These are phyloP conservation scores for Rotaria sp. DNA, from an alignment of 2,888 invertebrate genomes.

Conservation along the genomic window DNA sequence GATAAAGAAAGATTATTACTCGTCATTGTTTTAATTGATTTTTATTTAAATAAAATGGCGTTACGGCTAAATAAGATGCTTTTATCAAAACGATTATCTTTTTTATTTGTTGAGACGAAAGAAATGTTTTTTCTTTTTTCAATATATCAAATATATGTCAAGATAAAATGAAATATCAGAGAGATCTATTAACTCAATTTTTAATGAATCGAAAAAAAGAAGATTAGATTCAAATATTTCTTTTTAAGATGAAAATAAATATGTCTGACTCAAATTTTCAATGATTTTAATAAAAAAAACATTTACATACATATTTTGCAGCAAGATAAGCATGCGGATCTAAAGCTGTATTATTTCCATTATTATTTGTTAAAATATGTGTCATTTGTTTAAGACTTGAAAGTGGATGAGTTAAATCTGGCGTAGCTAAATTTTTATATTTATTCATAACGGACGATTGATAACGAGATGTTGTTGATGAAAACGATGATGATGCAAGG, in stretches of 20 bases:
- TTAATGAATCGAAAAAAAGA: too few species aligned
- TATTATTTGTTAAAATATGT: not conserved
- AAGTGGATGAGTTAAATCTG: not conserved
- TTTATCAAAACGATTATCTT: not conserved
- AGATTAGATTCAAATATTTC: too few species aligned
- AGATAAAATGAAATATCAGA: too few species aligned
- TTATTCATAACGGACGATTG: constrained; percentile 17
- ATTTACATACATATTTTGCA: constrained; percentile 11
- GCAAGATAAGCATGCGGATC: not conserved
- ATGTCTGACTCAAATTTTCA: too few species aligned
- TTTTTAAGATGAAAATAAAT: too few species aligned
- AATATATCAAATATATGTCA: too few species aligned
- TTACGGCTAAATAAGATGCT: not conserved
- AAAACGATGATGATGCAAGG: not conserved
- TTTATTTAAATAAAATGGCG: not conserved
- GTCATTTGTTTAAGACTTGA: not conserved
- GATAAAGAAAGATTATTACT: not conserved
- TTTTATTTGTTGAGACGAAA: not conserved
- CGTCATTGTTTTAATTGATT: not conserved
- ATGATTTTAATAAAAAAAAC: too few species aligned
- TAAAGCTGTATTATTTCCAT: not conserved
- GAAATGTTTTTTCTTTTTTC: not conserved
- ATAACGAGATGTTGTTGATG: constrained; percentile 14
- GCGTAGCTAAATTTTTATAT: constrained; percentile 25
- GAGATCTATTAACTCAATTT: too few species aligned